These are phyloP conservation scores for Nannoperca australis DNA, from an alignment of 2,797 vertebrate genomes.

Conservation along the genomic window DNA sequence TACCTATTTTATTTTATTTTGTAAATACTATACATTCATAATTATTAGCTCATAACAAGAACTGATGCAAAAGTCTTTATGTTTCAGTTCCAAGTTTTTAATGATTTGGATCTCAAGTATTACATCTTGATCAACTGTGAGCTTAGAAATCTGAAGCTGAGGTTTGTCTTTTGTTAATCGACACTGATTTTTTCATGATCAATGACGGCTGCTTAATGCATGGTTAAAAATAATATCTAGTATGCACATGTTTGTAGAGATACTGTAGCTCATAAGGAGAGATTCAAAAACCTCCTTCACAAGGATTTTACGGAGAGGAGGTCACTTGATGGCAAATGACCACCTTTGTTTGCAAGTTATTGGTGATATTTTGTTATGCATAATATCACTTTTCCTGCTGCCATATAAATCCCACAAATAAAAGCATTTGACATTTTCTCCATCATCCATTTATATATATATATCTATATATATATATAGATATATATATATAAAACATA, in stretches of 20 bases:
- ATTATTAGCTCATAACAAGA: neutral
- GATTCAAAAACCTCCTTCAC: slow-evolving; percentile 15
- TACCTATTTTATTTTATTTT: neutral
- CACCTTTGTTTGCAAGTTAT: too few species aligned
- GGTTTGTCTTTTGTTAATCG: neutral
- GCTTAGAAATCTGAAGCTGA: neutral
- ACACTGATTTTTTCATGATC: neutral
- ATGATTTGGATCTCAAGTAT: neutral
- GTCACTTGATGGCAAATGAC: slow-evolving; percentile 13
- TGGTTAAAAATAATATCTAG: neutral
- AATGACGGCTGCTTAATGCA: neutral
- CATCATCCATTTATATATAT: slow-evolving; percentile 30
- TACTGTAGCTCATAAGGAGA: slow-evolving; percentile 16
- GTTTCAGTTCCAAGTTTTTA: neutral
- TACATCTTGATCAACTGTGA: neutral
- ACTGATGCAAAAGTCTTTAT: neutral
- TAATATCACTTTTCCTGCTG: neutral
- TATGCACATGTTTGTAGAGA: neutral
- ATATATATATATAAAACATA: neutral
- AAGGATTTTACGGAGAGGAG: neutral
- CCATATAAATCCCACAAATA: slow-evolving; percentile 1
- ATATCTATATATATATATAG: neutral
- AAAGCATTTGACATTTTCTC: slow-evolving; percentile 43
- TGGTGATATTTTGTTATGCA: too few species aligned
- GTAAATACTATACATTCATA: neutral